These are phyloP conservation scores for Willisornis vidua DNA, from an alignment of 2,113 vertebrate genomes.

Conservation along the genomic window DNA sequence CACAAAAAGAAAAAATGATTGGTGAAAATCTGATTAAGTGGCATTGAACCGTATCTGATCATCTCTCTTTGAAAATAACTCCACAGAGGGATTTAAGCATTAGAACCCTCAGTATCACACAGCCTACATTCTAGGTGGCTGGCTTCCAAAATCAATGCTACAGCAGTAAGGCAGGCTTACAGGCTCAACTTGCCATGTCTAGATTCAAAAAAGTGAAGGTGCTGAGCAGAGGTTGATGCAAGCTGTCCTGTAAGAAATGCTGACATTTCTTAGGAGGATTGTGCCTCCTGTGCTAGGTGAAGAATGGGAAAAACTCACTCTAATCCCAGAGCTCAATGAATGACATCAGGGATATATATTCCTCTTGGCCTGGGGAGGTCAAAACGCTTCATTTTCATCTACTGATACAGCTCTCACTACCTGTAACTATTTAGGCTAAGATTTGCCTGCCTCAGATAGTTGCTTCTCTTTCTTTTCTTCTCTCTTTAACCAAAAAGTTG, in stretches of 20 bases:
- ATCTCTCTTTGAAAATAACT: constrained; percentile 5
- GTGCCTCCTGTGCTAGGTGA: background rate
- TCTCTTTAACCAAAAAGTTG: background rate
- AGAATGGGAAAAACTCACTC: background rate
- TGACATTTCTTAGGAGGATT: background rate
- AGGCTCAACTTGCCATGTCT: background rate
- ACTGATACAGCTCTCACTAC: background rate
- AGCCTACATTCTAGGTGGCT: background rate
- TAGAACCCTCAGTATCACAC: background rate
- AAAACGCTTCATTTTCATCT: background rate
- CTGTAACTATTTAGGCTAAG: background rate
- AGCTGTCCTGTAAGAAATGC: background rate
- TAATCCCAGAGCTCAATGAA: background rate
- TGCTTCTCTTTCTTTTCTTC: background rate
- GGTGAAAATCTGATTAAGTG: constrained; percentile 24
- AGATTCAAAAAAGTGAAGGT: background rate
- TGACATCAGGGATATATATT: background rate
- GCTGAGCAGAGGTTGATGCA: background rate
- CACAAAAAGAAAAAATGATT: background rate
- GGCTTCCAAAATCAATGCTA: constrained; percentile 27
- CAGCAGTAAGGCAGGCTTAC: background rate
- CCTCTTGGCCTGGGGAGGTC: background rate
- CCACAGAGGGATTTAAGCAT: background rate
- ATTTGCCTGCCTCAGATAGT: background rate
- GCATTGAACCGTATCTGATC: background rate